phyloP scores from a whole-genome alignment of 1,140 invertebrate genomes.

The Chelonus insularis region DNA sequence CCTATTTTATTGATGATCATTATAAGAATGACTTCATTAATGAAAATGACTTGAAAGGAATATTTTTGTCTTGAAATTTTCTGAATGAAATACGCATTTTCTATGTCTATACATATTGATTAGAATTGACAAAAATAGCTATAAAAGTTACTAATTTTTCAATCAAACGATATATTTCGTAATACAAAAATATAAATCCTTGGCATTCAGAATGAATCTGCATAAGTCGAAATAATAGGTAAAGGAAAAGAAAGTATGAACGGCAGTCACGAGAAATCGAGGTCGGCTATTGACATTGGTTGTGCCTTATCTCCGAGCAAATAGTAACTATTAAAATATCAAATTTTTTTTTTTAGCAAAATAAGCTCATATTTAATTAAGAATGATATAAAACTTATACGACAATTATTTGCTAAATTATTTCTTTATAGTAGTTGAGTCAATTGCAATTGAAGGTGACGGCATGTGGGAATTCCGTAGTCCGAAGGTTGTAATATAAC shows the following conservation, averaged over 20 bases:
- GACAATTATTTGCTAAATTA: neutral
- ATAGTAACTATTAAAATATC: neutral
- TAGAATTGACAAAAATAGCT: no score
- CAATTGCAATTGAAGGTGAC: conserved; percentile 3
- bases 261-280: conserved; percentile 3
- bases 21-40: neutral
- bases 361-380: no score
- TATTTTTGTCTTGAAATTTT: neutral
- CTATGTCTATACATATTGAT: no score
- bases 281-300: conserved; percentile 3
- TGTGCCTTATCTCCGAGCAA: neutral
- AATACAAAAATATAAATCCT: neutral
- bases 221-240: neutral
- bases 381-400: no score
- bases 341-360: no score
- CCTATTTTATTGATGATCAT: no score
- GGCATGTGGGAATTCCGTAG: conserved; percentile 5
- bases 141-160: no score
- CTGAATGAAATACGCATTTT: no score
- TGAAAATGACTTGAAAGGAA: neutral
- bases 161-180: no score
- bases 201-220: neutral
- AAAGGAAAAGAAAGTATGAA: neutral
- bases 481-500: conserved; percentile 8
- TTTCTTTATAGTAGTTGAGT: conserved; percentile 7